Evolutionary conservation across 2,113 vertebrate species (phyloP).

Genomic region (Brachyhypopomus occidentalis): DNA sequence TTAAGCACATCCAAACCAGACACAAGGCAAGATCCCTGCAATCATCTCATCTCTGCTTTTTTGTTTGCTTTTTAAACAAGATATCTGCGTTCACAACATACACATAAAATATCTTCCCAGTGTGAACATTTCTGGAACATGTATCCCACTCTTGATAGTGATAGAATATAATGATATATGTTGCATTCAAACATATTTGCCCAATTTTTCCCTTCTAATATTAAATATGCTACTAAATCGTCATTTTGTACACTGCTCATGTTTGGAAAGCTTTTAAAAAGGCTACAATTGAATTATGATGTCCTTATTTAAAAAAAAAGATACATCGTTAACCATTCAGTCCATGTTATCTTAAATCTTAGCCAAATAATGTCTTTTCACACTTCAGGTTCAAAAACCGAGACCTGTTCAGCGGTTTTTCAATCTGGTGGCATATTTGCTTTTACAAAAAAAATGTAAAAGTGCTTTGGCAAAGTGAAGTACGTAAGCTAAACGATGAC

Average conservation of each 20-base stretch:
- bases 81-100: slow-evolving; percentile 83
- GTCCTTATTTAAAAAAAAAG: background rate
- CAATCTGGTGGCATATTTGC: slow-evolving; percentile 14
- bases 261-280: background rate
- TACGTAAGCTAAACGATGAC: background rate
- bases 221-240: slow-evolving; percentile 73
- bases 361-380: slow-evolving; percentile 16
- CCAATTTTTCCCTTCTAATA: slow-evolving; percentile 75
- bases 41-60: slow-evolving; percentile 78
- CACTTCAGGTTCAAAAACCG: background rate
- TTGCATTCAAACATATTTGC: slow-evolving; percentile 58
- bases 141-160: slow-evolving; percentile 78
- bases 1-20: slow-evolving; percentile 68
- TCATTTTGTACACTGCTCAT: slow-evolving; percentile 69
- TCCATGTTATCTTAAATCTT: slow-evolving; percentile 8
- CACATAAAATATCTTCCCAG: slow-evolving; percentile 84
- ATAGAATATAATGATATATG: slow-evolving; percentile 84
- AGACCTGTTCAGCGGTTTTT: background rate
- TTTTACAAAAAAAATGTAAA: background rate
- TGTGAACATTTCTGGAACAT: slow-evolving; percentile 86
- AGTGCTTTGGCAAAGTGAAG: slow-evolving; percentile 35
- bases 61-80: slow-evolving; percentile 70
- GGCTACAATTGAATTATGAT: background rate
- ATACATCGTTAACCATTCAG: slow-evolving; percentile 17
- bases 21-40: slow-evolving; percentile 86